Evolutionary conservation across 2,888 invertebrate genomes (phyloP).

Genomic region (Sycophila texana): DNA sequence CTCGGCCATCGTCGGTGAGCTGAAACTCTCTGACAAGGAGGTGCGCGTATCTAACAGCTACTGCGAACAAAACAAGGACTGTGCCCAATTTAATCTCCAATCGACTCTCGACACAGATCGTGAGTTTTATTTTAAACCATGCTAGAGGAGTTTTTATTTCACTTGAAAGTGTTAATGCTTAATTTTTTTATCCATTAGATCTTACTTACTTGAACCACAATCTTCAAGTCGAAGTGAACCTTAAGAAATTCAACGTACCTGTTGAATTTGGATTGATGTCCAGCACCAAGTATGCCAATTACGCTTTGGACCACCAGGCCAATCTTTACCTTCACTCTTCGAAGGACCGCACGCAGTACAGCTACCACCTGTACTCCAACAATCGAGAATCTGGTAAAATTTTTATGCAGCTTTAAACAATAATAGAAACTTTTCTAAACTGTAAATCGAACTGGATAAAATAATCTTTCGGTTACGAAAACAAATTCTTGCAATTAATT

Average conservation of each 20-base stretch:
- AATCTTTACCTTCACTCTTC: constrained; percentile 83
- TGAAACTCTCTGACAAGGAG: constrained; percentile 84
- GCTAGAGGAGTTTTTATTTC: constrained; percentile 3
- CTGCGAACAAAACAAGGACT: constrained; percentile 88
- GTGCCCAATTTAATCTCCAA: constrained; percentile 84
- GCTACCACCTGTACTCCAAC: constrained; percentile 81
- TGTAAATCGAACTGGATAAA: background rate
- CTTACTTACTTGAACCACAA: constrained; percentile 79
- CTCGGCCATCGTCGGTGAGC: constrained; percentile 83
- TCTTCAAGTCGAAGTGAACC: constrained; percentile 82
- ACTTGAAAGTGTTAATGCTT: background rate
- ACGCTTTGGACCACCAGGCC: constrained; percentile 81
- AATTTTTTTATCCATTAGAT: constrained; percentile 70
- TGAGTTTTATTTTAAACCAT: constrained; percentile 58
- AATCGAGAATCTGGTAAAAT: constrained; percentile 80
- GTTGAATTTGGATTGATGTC: constrained; percentile 86
- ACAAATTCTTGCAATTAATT: background rate
- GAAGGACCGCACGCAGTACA: constrained; percentile 84
- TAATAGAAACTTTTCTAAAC: background rate
- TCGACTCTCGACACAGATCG: constrained; percentile 74
- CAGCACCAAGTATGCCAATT: constrained; percentile 79
- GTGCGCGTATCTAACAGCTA: constrained; percentile 84
- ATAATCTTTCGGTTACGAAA: background rate
- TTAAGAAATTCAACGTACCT: constrained; percentile 84
- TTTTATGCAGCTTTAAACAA: background rate